Evolutionary conservation across 2,113 vertebrate species (phyloP), one percentile per base, ranked within the genome.

Genomic region (Chaenocephalus aceratus): DNA sequence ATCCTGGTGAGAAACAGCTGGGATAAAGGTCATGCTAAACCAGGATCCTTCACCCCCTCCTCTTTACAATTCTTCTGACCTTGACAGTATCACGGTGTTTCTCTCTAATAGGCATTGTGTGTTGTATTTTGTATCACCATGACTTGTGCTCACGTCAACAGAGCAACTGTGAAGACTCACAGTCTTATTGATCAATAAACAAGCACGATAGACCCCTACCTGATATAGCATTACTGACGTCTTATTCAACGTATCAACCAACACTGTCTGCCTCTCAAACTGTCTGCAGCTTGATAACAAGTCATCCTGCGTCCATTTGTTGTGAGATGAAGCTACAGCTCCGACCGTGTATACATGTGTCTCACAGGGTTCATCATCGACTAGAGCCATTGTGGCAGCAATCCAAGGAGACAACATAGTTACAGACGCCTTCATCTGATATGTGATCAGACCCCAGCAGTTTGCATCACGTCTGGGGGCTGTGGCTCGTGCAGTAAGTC

Each of bases 271-370:
- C 11, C 66, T 70, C 51, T 75, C 60, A 69, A 68, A 52, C 61
- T 49, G 82, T 79, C 82, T 68, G 30, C 65, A 73, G 53, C 69
- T 48, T n/a, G 81, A 88, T 51, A 82, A 85, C 61, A 82, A 80
- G 73, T 10, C 4, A 18, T 21, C 58, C 57, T 15, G 34, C 66
- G 63, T 71, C 56, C 57, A 59, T 74, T 49, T 69, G 61, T 41
- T 6, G 23, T 18, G 56, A 79, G 57, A 72, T 67, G 59, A 79
- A 72, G 16, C 57, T 45, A 41, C 57, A 73, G 54, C 51, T 54
- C 5, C 16, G 11, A 44, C 67, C 67, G 69, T 10, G n/a, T 21
- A 45, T 58, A 16, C 62, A 49, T n/a, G 49, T 36, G 78, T 61
- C 48, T 69, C 63, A 51, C 15, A 68, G 6, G 58, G 59, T 46